Evolutionary conservation across 2,113 vertebrate genomes (phyloP).

Genomic region (Silurus asotus): DNA sequence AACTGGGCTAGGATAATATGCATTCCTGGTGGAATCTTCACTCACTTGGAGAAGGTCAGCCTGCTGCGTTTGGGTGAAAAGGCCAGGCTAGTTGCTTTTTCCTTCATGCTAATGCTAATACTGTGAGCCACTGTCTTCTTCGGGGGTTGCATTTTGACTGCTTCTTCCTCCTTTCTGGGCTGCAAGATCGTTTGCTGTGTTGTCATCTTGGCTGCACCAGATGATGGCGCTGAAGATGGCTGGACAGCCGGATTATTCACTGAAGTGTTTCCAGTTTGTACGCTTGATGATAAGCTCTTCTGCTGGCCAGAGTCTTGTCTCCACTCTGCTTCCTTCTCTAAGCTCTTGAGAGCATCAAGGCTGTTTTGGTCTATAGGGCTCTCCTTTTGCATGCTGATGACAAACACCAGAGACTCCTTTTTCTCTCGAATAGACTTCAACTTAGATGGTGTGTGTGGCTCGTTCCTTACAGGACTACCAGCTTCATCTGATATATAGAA

Average conservation of each 20-base stretch:
- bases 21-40: slow-evolving; percentile 47
- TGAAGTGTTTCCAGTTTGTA: background rate
- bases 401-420: slow-evolving; percentile 69
- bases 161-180: slow-evolving; percentile 3
- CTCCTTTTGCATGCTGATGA: slow-evolving; percentile 79
- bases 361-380: slow-evolving; percentile 44
- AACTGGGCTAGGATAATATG: background rate
- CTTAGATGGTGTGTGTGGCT: slow-evolving; percentile 9
- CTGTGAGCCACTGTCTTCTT: slow-evolving; percentile 68
- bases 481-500: slow-evolving; percentile 86
- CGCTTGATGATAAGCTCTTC: slow-evolving; percentile 41
- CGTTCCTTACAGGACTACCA: slow-evolving; percentile 14
- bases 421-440: slow-evolving; percentile 57
- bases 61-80: slow-evolving; percentile 84
- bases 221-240: background rate
- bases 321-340: slow-evolving; percentile 88
- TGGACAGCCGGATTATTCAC: background rate
- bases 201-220: background rate
- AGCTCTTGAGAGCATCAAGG: slow-evolving; percentile 72
- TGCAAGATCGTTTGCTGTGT: background rate
- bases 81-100: slow-evolving; percentile 77
- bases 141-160: slow-evolving; percentile 42
- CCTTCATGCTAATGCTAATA: slow-evolving; percentile 64
- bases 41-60: slow-evolving; percentile 80
- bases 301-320: slow-evolving; percentile 83